Conservation (phyloP, 2,113 vertebrate genomes). For the Gadus chalcogrammus region DNA sequence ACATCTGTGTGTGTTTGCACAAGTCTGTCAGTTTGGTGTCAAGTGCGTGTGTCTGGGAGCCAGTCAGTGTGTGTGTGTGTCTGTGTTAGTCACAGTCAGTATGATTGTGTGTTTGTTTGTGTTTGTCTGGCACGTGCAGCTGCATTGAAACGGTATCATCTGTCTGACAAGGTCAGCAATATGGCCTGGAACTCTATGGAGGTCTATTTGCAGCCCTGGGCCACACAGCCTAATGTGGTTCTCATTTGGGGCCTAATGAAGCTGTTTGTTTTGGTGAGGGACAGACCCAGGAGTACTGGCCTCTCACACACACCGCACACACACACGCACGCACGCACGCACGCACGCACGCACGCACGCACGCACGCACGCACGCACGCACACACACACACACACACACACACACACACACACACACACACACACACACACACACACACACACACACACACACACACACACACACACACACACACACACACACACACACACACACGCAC, state of each 20-base stretch:
- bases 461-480: no score
- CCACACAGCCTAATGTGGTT: conserved; percentile 57
- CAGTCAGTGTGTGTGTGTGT: no score
- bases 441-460: not conserved
- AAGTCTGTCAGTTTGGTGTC: no score
- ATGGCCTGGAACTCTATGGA: conserved; percentile 46
- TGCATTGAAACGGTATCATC: conserved; percentile 54
- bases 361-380: conserved; percentile 26
- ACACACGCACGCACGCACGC: not conserved
- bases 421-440: not conserved
- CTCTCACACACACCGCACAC: conserved; percentile 22
- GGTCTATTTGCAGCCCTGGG: conserved; percentile 41
- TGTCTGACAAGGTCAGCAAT: conserved; percentile 59
- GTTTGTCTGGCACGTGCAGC: conserved; percentile 31
- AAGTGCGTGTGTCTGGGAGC: no score
- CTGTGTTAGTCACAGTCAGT: not conserved
- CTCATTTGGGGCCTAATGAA: conserved; percentile 61
- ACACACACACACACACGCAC: conserved; percentile 5
- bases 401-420: no score
- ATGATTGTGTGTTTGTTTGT: conserved; percentile 37
- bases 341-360: conserved; percentile 1
- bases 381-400: not conserved
- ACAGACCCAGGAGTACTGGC: conserved; percentile 58
- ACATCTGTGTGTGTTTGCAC: not conserved
- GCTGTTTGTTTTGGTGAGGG: conserved; percentile 65